Evolutionary conservation across 2,797 vertebrate species (phyloP), one percentile per base, ranked within the genome.

Genomic region (Helarctos malayanus): DNA sequence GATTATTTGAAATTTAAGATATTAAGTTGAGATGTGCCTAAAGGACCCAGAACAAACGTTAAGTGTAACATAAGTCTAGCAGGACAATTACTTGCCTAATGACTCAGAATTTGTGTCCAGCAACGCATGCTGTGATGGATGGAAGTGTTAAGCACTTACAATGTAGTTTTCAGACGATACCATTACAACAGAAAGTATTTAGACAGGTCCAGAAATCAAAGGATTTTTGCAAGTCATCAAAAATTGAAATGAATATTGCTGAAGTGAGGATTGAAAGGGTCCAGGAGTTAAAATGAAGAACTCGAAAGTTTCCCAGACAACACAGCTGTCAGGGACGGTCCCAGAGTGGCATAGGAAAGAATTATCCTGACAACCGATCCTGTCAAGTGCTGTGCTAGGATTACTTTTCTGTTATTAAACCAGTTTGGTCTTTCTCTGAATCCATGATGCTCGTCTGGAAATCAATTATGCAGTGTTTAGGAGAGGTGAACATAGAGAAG

Each of bases 31-130:
- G 78, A 1, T 27, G 11, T 4, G 0, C 88, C 78, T 85, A 61
- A 57, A 59, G 69, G 9, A 88, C 76, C 14, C 71, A 95, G 79
- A 93, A 79, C 41, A 95, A 98, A 94, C 35, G 69, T 19, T 45
- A 96, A 94, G 32, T 73, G 8, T 52, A 69, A 84, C 35, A 80
- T 18, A 95, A 68, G 29, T 38, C 15, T 89, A 96, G 54, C 19
- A 38, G 57, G 81, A 83, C 29, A 91, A 95, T 97, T 91, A 1
- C 56, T 96, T 97, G 78, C 73, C 92, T 97, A 97, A 97, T 95
- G 92, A 87, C 7, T 96, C 79, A 73, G 79, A 69, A n/a, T 75
- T 83, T 81, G 49, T 96, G 91, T 56, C 38, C 35, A 91, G 1
- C 79, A 75, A 3, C 1, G 41, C 35, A 2, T 61, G 23, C 5